phyloP scores from a whole-genome alignment of 2,888 invertebrate species.

The Clusia tigrina region DNA sequence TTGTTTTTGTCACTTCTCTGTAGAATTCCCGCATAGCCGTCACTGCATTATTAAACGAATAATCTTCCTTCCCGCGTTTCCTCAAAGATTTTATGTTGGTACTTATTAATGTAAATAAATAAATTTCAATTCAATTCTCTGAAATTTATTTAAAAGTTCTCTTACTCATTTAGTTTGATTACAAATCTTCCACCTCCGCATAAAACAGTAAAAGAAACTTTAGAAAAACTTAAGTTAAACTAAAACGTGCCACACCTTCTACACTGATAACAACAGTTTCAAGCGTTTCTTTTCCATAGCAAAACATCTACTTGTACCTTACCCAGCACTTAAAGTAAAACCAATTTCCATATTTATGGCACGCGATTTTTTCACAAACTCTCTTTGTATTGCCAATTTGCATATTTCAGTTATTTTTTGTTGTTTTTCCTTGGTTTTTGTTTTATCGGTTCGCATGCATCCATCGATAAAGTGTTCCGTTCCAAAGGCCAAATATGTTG shows the following conservation, averaged over 20 bases:
- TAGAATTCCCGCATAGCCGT: too few relatives aligned
- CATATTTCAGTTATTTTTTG: slow-evolving; percentile 13
- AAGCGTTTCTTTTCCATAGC: neutral
- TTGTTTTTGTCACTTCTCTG: too few relatives aligned
- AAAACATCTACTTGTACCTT: neutral
- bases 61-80: too few relatives aligned
- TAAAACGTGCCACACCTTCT: neutral
- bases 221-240: neutral
- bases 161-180: too few relatives aligned
- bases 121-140: neutral
- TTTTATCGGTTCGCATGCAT: neutral
- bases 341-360: slow-evolving; percentile 45
- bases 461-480: neutral
- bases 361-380: slow-evolving; percentile 32
- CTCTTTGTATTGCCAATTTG: slow-evolving; percentile 10
- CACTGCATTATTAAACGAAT: too few relatives aligned
- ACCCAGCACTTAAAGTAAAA: too few relatives aligned
- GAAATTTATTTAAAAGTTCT: neutral
- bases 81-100: too few relatives aligned
- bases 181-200: too few relatives aligned
- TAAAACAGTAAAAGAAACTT: too few relatives aligned
- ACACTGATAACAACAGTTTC: neutral
- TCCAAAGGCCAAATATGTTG: neutral
- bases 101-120: too few relatives aligned
- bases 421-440: too few relatives aligned